phyloP scores from a whole-genome alignment of 2,888 invertebrate species.

The Aproaerema taeniolella region DNA sequence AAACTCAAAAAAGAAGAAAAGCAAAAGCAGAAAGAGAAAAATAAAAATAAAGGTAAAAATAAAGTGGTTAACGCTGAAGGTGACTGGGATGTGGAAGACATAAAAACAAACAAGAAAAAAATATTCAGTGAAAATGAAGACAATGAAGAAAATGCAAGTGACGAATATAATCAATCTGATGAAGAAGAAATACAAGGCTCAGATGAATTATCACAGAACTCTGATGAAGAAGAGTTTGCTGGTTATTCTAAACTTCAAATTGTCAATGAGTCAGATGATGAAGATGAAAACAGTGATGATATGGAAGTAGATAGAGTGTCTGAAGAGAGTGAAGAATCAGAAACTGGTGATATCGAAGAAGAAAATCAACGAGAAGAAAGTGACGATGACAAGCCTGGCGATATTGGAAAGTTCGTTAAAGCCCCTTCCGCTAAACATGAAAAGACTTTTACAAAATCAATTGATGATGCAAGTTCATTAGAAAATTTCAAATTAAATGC shows the following conservation, averaged over 20 bases:
- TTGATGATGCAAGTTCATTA: too few species aligned
- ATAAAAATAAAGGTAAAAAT: slow-evolving; percentile 32
- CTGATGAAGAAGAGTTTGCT: slow-evolving; percentile 13
- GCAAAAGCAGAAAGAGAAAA: slow-evolving; percentile 50
- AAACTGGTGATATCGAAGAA: slow-evolving; percentile 12
- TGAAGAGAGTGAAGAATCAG: slow-evolving; percentile 14
- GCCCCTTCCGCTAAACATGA: background rate
- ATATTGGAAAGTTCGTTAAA: slow-evolving; percentile 16
- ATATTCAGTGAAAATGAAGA: background rate
- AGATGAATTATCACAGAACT: slow-evolving; percentile 13
- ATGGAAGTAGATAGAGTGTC: slow-evolving; percentile 2
- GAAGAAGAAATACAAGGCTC: slow-evolving; percentile 16
- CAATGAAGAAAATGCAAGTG: slow-evolving; percentile 14
- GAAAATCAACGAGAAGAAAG: slow-evolving; percentile 11
- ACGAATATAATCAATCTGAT: slow-evolving; percentile 16
- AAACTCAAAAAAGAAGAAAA: slow-evolving; percentile 59
- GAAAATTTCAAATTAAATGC: slow-evolving; percentile 12
- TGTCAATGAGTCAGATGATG: slow-evolving; percentile 11
- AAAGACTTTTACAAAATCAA: slow-evolving; percentile 13
- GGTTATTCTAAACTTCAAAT: slow-evolving; percentile 12
- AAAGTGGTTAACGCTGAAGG: slow-evolving; percentile 37
- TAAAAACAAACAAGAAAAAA: slow-evolving; percentile 15
- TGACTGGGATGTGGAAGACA: slow-evolving; percentile 50
- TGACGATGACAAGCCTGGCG: slow-evolving; percentile 11
- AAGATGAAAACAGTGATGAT: slow-evolving; percentile 20